Base-by-base conservation (phyloP, 2,113 vertebrate species). In the Sialia sialis region DNA sequence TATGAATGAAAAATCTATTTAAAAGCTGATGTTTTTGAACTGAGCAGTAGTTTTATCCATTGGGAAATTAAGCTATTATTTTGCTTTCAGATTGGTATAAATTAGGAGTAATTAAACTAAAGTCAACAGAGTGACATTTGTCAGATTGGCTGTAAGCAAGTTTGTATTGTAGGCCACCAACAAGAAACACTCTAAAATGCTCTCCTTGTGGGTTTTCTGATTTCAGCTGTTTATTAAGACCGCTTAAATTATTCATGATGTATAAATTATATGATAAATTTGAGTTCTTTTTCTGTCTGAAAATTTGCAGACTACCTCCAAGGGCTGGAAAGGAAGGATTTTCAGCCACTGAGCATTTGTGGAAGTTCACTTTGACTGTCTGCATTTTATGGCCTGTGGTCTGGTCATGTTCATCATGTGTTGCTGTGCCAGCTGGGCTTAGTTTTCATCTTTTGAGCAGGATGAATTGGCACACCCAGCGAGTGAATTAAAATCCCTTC, bases 181-280 rank as follows among this genome's bases (percentile, higher is more conserved):
- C 44, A 91, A 93, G 77, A 18, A 93, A 34, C 56, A 16, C 6
- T 36, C 52, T 78, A 56, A 87, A 81, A 84, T 41, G 34, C 64
- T 54, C 36, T 84, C 44, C 60, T 52, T 76, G 62, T 84, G 64
- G 29, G 18, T 74, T 91, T 95, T 87, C 70, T 77, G 27, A 16
- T 91, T 82, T 93, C 49, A 83, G 19, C 38, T 86, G 19, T 90
- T 95, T 89, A 76, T 91, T 85, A 80, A 49, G 39, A 46, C 39
- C 63, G 23, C 79, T 90, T 93, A 52, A 95, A 93, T 97, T 84
- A 90, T 87, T 88, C 36, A 74, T 59, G 22, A 14, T 30, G 19
- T 84, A 60, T 91, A 95, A 83, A 54, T 88, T 26, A 34, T 10
- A 59, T 41, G 55, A 83, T 88, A 83, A 76, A 94, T 29, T 32